Evolutionary conservation across 2,113 vertebrate species (phyloP).

Genomic region (Sminthopsis crassicaudata): DNA sequence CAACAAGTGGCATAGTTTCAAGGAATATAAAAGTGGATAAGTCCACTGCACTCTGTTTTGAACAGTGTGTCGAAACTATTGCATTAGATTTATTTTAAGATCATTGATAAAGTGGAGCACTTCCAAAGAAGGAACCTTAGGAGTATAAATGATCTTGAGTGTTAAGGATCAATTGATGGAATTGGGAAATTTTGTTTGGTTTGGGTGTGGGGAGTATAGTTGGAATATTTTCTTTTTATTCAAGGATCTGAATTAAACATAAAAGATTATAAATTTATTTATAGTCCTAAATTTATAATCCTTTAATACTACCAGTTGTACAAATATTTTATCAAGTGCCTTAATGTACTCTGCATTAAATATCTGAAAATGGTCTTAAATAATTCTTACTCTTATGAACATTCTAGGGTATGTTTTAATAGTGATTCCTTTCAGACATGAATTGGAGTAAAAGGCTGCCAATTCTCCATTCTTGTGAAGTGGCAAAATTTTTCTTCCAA

Average conservation of each 20-base stretch:
- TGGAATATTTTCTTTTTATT: not conserved
- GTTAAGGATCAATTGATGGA: not conserved
- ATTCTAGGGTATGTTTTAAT: not conserved
- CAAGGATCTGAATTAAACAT: not conserved
- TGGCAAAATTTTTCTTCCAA: not conserved
- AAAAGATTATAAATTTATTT: not conserved
- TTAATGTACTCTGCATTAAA: not conserved
- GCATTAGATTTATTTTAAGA: not conserved
- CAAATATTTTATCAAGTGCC: not conserved
- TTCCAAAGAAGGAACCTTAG: not conserved
- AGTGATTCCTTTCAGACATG: not conserved
- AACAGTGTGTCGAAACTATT: not conserved
- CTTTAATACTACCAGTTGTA: not conserved
- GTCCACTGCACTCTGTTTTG: not conserved
- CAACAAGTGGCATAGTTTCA: not conserved
- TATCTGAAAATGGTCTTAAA: not conserved
- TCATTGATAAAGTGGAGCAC: not conserved
- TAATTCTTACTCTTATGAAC: not conserved
- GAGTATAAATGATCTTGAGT: not conserved
- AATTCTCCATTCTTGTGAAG: not conserved
- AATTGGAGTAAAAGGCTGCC: not conserved
- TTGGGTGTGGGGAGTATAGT: too few species aligned
- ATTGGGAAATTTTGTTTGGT: not conserved
- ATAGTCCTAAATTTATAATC: not conserved
- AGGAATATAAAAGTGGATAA: not conserved